Percentiles rank a stretch among this genome's conserved stretches.
Conservation (phyloP, 2,888 invertebrate genomes). For the Dolichomitus sp. region DNA sequence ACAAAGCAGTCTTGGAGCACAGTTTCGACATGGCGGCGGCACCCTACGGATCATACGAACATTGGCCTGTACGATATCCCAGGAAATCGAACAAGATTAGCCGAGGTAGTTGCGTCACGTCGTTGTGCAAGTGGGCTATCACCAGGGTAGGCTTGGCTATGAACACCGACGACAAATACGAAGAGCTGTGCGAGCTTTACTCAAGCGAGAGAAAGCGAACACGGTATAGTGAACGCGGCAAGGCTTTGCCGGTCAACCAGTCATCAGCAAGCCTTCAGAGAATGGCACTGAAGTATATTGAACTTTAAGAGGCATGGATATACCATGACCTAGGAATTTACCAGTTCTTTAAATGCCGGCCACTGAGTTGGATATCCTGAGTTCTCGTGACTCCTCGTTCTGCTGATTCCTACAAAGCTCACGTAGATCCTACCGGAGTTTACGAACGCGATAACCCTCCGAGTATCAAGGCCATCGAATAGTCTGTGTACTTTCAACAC, state of each 20-base stretch:
- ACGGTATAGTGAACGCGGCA: not conserved
- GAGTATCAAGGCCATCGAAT: conserved; percentile 38
- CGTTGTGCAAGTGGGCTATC: conserved; percentile 17
- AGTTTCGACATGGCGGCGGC: conserved; percentile 5
- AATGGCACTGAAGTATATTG: conserved; percentile 3
- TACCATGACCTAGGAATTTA: not conserved
- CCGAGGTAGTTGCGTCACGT: conserved; percentile 9
- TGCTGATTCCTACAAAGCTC: conserved; percentile 44
- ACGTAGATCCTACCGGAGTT: conserved; percentile 36
- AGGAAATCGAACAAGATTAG: conserved; percentile 58
- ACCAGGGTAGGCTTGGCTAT: conserved; percentile 22
- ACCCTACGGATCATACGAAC: not conserved
- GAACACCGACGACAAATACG: conserved; percentile 32
- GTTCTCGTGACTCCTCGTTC: conserved; percentile 26
- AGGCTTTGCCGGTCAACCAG: conserved; percentile 2
- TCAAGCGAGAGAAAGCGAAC: conserved; percentile 35
- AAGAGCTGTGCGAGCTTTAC: conserved; percentile 23
- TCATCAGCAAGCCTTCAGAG: not conserved
- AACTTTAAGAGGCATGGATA: conserved; percentile 5
- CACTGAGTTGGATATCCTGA: conserved; percentile 6
- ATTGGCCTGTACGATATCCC: conserved; percentile 29
- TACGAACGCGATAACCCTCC: conserved; percentile 52
- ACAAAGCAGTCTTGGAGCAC: conserved; percentile 10
- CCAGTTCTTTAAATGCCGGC: conserved; percentile 8
- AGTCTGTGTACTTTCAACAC: conserved; percentile 28